Conservation (phyloP, 1,140 invertebrate genomes). For the Drosophila kohkoa region DNA sequence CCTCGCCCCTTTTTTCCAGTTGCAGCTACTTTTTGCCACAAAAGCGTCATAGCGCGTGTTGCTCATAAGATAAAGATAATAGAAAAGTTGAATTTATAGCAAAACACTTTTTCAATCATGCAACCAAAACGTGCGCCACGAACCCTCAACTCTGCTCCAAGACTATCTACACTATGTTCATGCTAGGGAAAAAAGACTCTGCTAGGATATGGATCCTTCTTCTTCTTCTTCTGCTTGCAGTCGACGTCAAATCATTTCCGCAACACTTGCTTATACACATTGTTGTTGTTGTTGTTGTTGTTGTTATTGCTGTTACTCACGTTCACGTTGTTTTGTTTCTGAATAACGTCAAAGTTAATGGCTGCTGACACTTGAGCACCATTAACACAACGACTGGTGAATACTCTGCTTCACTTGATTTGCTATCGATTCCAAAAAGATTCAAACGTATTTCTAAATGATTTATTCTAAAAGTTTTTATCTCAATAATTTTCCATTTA, state of each 20-base stretch:
- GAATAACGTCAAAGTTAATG: slow-evolving; percentile 58
- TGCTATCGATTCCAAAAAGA: not conserved
- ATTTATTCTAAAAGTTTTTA: no score
- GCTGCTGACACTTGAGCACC: slow-evolving; percentile 5
- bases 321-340: slow-evolving; percentile 38
- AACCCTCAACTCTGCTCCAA: not conserved
- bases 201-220: slow-evolving; percentile 21
- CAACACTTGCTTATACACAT: slow-evolving; percentile 72
- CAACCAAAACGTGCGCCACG: slow-evolving; percentile 46
- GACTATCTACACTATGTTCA: not conserved
- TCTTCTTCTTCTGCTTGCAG: slow-evolving; percentile 19
- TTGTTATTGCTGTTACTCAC: slow-evolving; percentile 8
- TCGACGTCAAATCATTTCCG: slow-evolving; percentile 74
- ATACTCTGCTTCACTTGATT: not conserved
- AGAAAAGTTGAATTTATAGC: slow-evolving; percentile 71
- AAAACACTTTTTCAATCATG: slow-evolving; percentile 77
- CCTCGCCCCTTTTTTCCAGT: not conserved
- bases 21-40: slow-evolving; percentile 31
- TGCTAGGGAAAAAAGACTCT: not conserved
- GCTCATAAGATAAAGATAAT: slow-evolving; percentile 69
- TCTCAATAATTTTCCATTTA: no score
- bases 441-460: no score
- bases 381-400: not conserved
- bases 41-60: slow-evolving; percentile 50
- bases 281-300: slow-evolving; percentile 32